These are phyloP conservation scores for Torymus texanus DNA, from an alignment of 2,888 invertebrate genomes.

Conservation along the genomic window DNA sequence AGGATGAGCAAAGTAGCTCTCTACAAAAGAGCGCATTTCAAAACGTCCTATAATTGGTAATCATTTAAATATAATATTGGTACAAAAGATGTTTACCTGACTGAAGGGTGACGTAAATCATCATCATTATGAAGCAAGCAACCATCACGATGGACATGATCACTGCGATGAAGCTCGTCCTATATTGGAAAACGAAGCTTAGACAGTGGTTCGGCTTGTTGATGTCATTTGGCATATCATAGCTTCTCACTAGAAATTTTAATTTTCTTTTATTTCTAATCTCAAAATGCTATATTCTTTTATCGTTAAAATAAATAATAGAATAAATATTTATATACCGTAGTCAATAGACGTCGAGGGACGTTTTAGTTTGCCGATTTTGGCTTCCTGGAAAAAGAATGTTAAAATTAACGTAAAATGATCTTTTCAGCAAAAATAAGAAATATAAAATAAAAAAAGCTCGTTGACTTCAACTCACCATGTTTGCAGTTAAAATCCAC, in stretches of 20 bases:
- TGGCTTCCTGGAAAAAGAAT: constrained; percentile 20
- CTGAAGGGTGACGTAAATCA: constrained; percentile 24
- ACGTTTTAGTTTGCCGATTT: constrained; percentile 8
- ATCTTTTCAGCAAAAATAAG: too few species aligned
- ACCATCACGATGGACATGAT: constrained; percentile 5
- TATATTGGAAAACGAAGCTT: constrained; percentile 25
- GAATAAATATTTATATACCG: constrained; percentile 26
- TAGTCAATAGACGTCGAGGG: constrained; percentile 11
- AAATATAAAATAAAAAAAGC: too few species aligned
- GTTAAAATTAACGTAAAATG: too few species aligned
- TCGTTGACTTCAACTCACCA: too few species aligned
- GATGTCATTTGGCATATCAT: not conserved
- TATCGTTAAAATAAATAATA: not conserved
- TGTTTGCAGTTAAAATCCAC: too few species aligned
- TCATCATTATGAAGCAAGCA: constrained; percentile 30
- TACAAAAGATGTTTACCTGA: constrained; percentile 22
- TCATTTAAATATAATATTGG: not conserved
- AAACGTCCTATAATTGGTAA: too few species aligned
- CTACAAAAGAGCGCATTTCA: too few species aligned
- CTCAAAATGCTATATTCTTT: not conserved
- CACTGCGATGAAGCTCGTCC: constrained; percentile 3
- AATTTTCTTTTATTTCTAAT: not conserved
- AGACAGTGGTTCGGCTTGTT: constrained; percentile 7
- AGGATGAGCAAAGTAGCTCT: too few species aligned
- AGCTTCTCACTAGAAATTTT: constrained; percentile 19